Conservation (phyloP, 1,140 invertebrate species). For the Cherax destructor region DNA sequence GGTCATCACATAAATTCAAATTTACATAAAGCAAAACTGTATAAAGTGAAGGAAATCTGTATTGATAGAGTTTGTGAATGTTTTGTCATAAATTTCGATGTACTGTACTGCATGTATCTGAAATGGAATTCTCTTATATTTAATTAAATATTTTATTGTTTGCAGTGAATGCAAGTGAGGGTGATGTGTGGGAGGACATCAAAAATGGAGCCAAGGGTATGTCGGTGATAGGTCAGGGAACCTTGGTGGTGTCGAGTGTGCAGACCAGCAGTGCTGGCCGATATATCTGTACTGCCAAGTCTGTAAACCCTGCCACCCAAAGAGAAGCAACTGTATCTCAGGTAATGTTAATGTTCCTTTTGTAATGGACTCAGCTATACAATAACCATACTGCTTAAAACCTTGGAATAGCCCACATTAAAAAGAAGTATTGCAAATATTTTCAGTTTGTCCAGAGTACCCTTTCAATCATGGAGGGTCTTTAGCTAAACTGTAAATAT, state of each 20-base stretch:
- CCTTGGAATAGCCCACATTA: too few relatives aligned
- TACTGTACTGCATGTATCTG: too few relatives aligned
- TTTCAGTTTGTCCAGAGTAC: too few relatives aligned
- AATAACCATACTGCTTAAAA: too few relatives aligned
- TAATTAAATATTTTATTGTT: background rate
- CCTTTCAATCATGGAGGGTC: too few relatives aligned
- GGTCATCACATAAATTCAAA: too few relatives aligned
- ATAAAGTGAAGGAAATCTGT: too few relatives aligned
- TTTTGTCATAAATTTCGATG: too few relatives aligned
- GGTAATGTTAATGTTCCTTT: slow-evolving; percentile 11
- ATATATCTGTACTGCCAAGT: slow-evolving; percentile 47
- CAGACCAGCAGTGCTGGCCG: slow-evolving; percentile 42
- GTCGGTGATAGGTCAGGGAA: slow-evolving; percentile 31
- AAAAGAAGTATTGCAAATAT: too few relatives aligned
- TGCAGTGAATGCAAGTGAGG: slow-evolving; percentile 47
- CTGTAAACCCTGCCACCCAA: slow-evolving; percentile 46
- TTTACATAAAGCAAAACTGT: too few relatives aligned
- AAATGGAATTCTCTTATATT: background rate
- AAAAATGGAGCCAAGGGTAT: slow-evolving; percentile 28
- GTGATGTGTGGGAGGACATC: slow-evolving; percentile 49
- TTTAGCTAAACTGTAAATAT: too few relatives aligned
- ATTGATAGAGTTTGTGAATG: too few relatives aligned
- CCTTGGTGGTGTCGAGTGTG: slow-evolving; percentile 24
- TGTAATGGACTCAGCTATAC: background rate
- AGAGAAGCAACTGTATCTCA: slow-evolving; percentile 46